Conservation (phyloP, 2,113 vertebrate genomes). For the Neolamprologus hecqui region DNA sequence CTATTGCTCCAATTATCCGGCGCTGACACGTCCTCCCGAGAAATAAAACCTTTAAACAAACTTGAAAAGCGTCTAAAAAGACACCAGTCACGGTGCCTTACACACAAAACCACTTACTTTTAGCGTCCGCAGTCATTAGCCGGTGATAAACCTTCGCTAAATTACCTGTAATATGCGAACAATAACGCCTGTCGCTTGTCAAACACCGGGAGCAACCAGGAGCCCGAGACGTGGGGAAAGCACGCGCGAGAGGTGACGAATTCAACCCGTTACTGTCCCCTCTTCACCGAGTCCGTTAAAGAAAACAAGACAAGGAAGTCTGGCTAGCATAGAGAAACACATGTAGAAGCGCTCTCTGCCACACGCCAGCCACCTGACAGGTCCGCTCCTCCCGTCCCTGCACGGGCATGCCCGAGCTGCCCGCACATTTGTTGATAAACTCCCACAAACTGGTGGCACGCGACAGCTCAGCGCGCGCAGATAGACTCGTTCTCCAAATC, state of each 20-base stretch:
- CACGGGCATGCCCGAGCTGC: constrained; percentile 34
- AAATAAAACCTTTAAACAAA: neutral
- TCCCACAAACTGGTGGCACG: neutral
- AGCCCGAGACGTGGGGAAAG: neutral
- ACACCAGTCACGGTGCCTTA: neutral
- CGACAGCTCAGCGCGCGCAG: neutral
- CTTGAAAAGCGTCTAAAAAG: neutral
- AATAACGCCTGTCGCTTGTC: neutral
- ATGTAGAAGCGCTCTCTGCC: neutral
- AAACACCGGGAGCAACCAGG: neutral
- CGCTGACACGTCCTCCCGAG: neutral
- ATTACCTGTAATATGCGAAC: neutral
- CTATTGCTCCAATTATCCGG: neutral
- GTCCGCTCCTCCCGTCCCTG: neutral
- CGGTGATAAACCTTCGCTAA: neutral
- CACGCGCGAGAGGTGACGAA: neutral
- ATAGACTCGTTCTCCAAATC: neutral
- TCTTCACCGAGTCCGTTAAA: neutral
- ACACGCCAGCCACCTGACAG: neutral
- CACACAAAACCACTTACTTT: neutral
- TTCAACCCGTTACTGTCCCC: neutral
- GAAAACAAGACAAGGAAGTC: neutral
- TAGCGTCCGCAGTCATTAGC: neutral
- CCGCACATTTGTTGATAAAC: constrained; percentile 14
- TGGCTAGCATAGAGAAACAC: neutral